Base-by-base conservation (phyloP, 1,140 invertebrate genomes). In the Ctenoplectra terminalis region DNA sequence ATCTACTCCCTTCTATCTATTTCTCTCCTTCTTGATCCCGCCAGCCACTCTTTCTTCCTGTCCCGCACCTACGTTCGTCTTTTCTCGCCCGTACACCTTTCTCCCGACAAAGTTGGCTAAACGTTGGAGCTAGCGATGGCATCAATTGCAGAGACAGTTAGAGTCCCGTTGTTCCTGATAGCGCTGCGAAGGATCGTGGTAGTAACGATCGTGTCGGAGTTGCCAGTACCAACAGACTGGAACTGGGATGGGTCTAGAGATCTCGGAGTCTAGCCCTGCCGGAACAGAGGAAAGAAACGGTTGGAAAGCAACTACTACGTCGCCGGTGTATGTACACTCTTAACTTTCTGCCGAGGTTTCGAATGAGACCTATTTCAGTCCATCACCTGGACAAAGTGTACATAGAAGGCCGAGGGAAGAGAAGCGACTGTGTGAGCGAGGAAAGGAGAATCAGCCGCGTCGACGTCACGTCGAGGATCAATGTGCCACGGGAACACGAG, bases 321-420 rank as follows among this genome's bases (percentile, higher is more conserved):
- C 13, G 31, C 43, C 52, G 67, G 74, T 46, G 60, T 84, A 82
- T 86, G 81, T 86, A 86, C 80, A 83, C 82, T 87, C 76, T 86
- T 87, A 89, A 90, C 84, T 90, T 78, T 85, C 70, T 46, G 77
- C 74, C 67, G 85, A 84, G 84, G 73, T 88, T 87, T 80, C 85
- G 82, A 90, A 90, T 90, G 86, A 91, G 87, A 78, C 79, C 88
- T 87, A 88, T 89, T 88, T 90, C 81, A 85, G 85, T 84, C 77
- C 83, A 89, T 90, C 86, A 88, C 75, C 66, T 83, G 84, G 37
- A 88, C 70, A 60, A 70, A 87, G 78, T 83, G 82, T 84, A 87
- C 82, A 89, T 58, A 88, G 70, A 69, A 66, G 37, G 1, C 17
- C 43, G 13, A 23, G 15, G 46, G n/a, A 50, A 69, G 40, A 31